A percentile compares a stretch with the other conserved stretches of the same genome.
Conservation (phyloP, 2,113 vertebrate species). For the Leucosticte australis region DNA sequence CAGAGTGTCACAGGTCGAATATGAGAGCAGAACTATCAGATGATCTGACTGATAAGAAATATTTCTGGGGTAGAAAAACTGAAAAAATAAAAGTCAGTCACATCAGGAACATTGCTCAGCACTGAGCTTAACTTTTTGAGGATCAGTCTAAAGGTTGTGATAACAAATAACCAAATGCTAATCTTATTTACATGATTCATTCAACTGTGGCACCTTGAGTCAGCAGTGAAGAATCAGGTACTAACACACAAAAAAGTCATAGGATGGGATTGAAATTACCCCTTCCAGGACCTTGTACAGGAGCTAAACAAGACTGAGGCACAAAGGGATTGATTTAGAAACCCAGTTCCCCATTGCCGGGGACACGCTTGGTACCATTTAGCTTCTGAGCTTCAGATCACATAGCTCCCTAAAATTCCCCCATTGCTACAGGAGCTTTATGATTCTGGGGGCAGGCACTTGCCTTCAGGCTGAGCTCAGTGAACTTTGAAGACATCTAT, state of each 20-base stretch:
- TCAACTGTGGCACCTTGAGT: background rate
- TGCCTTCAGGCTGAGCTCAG: background rate
- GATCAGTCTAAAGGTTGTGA: background rate
- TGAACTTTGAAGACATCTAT: background rate
- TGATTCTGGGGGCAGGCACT: background rate
- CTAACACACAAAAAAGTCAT: background rate
- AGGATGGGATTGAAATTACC: background rate
- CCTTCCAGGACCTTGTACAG: background rate
- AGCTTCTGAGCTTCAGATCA: background rate
- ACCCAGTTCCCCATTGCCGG: background rate
- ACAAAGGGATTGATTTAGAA: background rate
- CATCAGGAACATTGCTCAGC: background rate
- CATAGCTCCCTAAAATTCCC: background rate
- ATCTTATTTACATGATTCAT: background rate
- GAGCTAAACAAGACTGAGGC: background rate
- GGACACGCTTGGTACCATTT: background rate
- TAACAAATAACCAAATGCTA: background rate
- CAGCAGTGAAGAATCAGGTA: background rate
- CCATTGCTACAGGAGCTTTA: background rate
- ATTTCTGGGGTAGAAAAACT: background rate
- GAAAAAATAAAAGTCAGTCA: background rate
- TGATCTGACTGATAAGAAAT: background rate
- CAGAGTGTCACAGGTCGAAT: background rate
- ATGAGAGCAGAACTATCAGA: background rate
- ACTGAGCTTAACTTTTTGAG: background rate